Base-by-base conservation (phyloP, 2,797 vertebrate genomes). In the Arvicola amphibius region DNA sequence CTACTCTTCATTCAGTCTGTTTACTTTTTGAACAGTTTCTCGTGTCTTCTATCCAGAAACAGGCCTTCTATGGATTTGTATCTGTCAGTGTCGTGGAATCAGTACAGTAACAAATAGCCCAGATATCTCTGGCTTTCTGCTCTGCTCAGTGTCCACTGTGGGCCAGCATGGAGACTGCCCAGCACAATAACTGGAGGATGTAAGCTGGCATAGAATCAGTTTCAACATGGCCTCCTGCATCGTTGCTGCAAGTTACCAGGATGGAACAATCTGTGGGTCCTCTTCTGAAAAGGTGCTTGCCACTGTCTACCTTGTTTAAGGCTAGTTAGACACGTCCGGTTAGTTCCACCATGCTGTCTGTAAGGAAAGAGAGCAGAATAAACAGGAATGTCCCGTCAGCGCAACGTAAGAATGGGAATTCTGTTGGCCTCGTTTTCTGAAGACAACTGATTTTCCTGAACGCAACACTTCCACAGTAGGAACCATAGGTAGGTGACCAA, bases 391-490 rank as follows among this genome's bases (percentile, higher is more conserved):
- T 32, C 27, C 10, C 16, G 25, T 40, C 43, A 83, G 25, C 43
- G 32, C 13, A 71, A 32, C 21, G 10, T 51, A 51, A 43, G 69
- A 51, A 53, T 92, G 80, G 40, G 73, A 40, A 63, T 91, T 84
- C 6, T 0, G 19, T 74, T 79, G 61, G 77, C 48, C 40, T 83
- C 76, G 23, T 78, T 78, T 92, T 51, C n/a, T 80, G 86, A 91
- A 76, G 73, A 95, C 91, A 88, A 83, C 81, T 92, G 37, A 92
- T 53, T 93, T 94, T 69, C 74, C 67, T 92, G 43, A 94, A 56
- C 48, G 34, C 43, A 88, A 80, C 19, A 65, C 53, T 83, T 56
- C 16, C 25, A 92, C 43, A 40, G 51, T 80, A 74, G 77, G 56
- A 87, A 46, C 40, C 46, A 73, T 11, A 91, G 88, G 56, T 76